phyloP scores from a whole-genome alignment of 1,140 invertebrate species.

The Magallana gigas region DNA sequence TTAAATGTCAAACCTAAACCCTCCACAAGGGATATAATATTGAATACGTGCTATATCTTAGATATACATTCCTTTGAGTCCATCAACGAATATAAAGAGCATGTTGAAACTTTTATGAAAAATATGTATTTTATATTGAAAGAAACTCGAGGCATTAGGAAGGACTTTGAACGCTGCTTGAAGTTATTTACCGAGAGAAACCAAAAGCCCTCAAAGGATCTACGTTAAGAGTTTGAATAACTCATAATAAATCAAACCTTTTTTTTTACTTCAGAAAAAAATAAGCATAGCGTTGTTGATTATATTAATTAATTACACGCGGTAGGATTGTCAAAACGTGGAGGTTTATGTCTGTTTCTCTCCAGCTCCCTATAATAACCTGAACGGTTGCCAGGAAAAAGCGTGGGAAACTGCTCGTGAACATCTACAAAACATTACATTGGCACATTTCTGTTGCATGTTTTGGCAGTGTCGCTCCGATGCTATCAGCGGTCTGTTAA shows the following conservation, averaged over 20 bases:
- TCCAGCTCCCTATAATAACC: background rate
- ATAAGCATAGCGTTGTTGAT: slow-evolving; percentile 32
- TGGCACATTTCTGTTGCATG: slow-evolving; percentile 32
- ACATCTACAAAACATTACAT: slow-evolving; percentile 29
- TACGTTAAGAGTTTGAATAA: background rate
- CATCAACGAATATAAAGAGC: no score
- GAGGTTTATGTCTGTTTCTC: slow-evolving; percentile 11
- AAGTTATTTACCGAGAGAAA: background rate
- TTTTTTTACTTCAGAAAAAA: background rate
- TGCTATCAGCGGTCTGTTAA: slow-evolving; percentile 21
- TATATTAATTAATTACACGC: slow-evolving; percentile 37
- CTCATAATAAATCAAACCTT: slow-evolving; percentile 16
- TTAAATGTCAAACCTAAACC: no score
- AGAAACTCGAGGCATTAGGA: background rate
- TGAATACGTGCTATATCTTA: no score
- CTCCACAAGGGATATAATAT: no score
- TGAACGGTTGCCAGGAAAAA: slow-evolving; percentile 16
- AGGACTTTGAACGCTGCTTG: background rate
- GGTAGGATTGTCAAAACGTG: slow-evolving; percentile 29
- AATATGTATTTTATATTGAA: background rate
- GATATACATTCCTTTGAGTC: no score
- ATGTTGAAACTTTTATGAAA: no score
- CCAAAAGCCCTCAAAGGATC: background rate
- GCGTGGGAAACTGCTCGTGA: slow-evolving; percentile 28
- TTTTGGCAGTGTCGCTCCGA: slow-evolving; percentile 28